These are phyloP conservation scores for Pristionchus exspectatus DNA, from an alignment of 2,888 invertebrate genomes.

Conservation along the genomic window DNA sequence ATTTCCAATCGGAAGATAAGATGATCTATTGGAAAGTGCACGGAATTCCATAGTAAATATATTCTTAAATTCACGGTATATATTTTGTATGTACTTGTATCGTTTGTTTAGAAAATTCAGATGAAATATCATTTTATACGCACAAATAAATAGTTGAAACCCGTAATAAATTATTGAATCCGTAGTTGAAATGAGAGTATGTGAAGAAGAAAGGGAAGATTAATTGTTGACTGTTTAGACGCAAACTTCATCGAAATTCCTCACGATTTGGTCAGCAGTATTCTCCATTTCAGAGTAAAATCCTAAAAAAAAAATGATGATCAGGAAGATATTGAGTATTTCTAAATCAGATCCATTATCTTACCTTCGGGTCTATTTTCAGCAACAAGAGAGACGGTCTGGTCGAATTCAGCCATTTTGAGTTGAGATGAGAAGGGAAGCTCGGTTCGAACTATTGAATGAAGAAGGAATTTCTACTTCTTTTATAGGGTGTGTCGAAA, in stretches of 20 bases:
- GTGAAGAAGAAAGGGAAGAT: not conserved
- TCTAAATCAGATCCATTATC: too few relatives aligned
- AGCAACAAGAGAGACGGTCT: slow-evolving; percentile 8
- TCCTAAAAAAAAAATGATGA: not conserved
- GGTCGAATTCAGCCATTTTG: not conserved
- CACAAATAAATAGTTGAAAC: too few relatives aligned
- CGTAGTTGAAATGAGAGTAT: slow-evolving; percentile 2
- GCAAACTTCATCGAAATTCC: slow-evolving; percentile 27
- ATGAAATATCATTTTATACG: too few relatives aligned
- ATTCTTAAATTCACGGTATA: too few relatives aligned
- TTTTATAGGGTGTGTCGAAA: not conserved
- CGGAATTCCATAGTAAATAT: not conserved
- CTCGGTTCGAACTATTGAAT: slow-evolving; percentile 28
- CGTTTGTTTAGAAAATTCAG: too few relatives aligned
- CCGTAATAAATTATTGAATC: not conserved
- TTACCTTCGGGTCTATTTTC: slow-evolving; percentile 35
- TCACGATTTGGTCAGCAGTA: slow-evolving; percentile 24
- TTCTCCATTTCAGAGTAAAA: slow-evolving; percentile 26
- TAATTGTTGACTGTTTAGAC: not conserved
- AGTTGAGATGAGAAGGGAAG: slow-evolving; percentile 1
- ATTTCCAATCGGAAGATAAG: too few relatives aligned
- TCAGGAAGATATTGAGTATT: not conserved
- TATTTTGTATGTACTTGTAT: too few relatives aligned
- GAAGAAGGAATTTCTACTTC: not conserved
- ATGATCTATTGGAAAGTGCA: too few relatives aligned